Base-by-base conservation (phyloP, 2,797 vertebrate species). In the Phoxinus dragarum region DNA sequence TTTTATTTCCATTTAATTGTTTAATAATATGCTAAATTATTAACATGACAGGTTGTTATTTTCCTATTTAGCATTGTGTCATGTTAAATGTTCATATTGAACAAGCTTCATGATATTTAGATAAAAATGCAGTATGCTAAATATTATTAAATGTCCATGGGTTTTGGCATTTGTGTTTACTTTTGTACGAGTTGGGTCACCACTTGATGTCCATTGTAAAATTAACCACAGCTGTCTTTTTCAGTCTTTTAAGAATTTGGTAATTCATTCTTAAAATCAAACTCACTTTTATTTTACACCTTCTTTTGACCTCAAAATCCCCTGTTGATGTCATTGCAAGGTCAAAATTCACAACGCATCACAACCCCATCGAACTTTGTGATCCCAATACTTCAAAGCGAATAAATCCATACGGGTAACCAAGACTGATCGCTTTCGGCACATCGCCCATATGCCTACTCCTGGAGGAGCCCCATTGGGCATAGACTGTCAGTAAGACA, bases 401-500 rank as follows among this genome's bases (percentile, higher is more conserved):
- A 49, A 88, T 88, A 87, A 88, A 89, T 89, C 89, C 56, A 89
- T 89, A 88, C 1, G n/a, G 23, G 49, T 78, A 74, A 54, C 86
- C 40, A 82, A 80, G 85, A 64, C 80, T 80, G 85, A 88, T 86
- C 36, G 21, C 75, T 88, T 31, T 81, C 64, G 71, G 74, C 85
- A 61, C 59, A 64, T 75, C 80, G 66, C 85, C 82, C 87, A 83
- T 83, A 77, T 56, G 61, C 68, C 31, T 23, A 52, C 27, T 59
- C 21, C 52, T 38, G 49, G 17, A 84, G 71, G 66, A 80, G 56
- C 77, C 66, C 84, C 77, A 64, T 11, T 80, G 84, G 68, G 66
- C 44, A 81, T 36, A 81, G 68, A 54, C 79, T 90, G 88, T 90
- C 88, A 89, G 84, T 64, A 90, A 86, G 89, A 90, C 84, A 59